Evolutionary conservation across 2,113 vertebrate species (phyloP), one percentile per base, ranked within the genome.

Genomic region (Mungos mungo): DNA sequence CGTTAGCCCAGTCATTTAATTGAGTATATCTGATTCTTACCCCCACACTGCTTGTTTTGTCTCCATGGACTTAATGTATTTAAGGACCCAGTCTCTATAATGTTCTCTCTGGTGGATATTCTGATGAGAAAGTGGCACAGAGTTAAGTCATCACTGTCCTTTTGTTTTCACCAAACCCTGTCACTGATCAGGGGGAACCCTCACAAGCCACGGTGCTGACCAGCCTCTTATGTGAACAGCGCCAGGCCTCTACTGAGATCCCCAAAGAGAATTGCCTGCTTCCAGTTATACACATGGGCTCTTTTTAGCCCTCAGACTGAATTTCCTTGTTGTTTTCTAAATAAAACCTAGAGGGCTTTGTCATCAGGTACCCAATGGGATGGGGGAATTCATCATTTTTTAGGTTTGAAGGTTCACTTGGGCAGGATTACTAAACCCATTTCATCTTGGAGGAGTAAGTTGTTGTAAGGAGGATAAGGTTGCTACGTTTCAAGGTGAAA

Each of bases 321-420:
- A 76, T 77, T 97, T 87, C 33, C 23, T 92, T 92, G 54, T 90
- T 60, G 15, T 82, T 68, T 14, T 3, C 91, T 74, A 69, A 76
- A 54, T 95, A 9, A 94, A 97, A 31, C 41, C 81, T 82, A 38
- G n/a, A 97, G 52, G 60, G 63, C 50, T 54, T 90, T 27, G 33
- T 80, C 63, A 65, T 89, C 52, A 79, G 38, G 8, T 38, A 95
- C 47, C 21, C 66, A 84, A 11, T 27, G 29, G 91, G 76, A 68
- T 81, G 21, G 63, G 50, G 63, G 57, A 89, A 94, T 81, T 93
- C 12, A 10, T 60, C 50, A n/a, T 91, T 93, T 69, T 52, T 65
- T 38, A 65, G 18, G 16, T 90, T 93, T 96, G 33, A 95, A 60
- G 8, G 5, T 83, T 89, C 35, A 29, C 23, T 10, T 60, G 76